Evolutionary conservation across 2,113 vertebrate species (phyloP).

Genomic region (Corvus moneduloides): DNA sequence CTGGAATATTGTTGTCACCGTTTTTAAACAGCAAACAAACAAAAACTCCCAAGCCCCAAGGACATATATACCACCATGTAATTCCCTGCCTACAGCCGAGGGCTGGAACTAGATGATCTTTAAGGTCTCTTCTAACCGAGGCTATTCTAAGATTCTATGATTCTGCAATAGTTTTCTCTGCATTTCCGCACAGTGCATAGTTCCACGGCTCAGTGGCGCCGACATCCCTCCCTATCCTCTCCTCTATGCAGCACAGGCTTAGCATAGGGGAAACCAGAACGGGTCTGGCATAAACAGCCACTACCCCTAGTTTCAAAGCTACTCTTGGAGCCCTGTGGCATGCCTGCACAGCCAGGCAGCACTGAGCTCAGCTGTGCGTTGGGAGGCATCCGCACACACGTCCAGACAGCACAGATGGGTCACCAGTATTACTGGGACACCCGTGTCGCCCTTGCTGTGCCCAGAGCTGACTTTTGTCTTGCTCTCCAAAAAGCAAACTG

Average conservation of each 20-base stretch:
- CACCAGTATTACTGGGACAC: neutral
- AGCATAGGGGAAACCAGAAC: neutral
- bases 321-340: neutral
- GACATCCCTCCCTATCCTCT: rapidly evolving
- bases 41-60: neutral
- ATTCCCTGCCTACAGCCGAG: neutral
- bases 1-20: neutral
- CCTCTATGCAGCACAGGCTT: neutral
- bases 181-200: neutral
- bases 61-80: neutral
- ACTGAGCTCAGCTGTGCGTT: neutral
- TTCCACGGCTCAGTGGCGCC: rapidly evolving
- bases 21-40: neutral
- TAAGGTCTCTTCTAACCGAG: neutral
- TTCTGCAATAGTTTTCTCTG: neutral
- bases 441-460: rapidly evolving
- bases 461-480: neutral
- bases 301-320: neutral
- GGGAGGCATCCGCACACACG: neutral
- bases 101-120: neutral
- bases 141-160: neutral
- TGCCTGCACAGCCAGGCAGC: neutral
- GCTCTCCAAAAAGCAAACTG: neutral
- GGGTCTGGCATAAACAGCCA: neutral
- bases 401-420: neutral